These are phyloP conservation scores for Heliconius sara DNA, from an alignment of 2,888 invertebrate genomes.

Conservation along the genomic window DNA sequence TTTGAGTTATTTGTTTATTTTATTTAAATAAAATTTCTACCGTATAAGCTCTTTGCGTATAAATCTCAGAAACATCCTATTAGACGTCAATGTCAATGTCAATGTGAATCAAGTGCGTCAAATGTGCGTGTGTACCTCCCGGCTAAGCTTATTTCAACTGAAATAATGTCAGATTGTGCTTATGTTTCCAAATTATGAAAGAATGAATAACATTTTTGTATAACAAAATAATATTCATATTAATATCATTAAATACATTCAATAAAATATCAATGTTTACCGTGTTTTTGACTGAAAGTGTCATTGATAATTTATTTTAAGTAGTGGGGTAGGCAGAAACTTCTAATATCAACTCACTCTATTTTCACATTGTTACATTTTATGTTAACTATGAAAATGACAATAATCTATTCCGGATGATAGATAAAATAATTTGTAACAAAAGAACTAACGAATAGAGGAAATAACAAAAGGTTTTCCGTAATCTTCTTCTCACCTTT, in stretches of 20 bases:
- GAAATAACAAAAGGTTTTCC: no score
- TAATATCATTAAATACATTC: neutral
- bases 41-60: neutral
- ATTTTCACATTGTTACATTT: no score
- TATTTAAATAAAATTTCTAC: neutral
- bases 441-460: no score
- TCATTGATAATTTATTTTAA: no score
- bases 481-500: no score
- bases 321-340: no score
- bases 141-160: slow-evolving; percentile 7
- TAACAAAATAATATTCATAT: neutral
- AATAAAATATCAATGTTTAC: no score
- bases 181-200: neutral
- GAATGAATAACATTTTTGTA: neutral
- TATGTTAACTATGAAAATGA: no score
- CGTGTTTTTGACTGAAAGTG: no score
- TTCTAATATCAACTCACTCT: no score
- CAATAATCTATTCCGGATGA: no score
- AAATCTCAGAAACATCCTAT: slow-evolving; percentile 4
- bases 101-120: slow-evolving; percentile 17
- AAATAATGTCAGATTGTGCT: slow-evolving; percentile 10
- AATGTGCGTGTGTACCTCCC: slow-evolving; percentile 7
- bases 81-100: slow-evolving; percentile 9
- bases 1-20: neutral
- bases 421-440: no score